phyloP scores from a whole-genome alignment of 2,797 vertebrate species.

The Liasis olivaceus region DNA sequence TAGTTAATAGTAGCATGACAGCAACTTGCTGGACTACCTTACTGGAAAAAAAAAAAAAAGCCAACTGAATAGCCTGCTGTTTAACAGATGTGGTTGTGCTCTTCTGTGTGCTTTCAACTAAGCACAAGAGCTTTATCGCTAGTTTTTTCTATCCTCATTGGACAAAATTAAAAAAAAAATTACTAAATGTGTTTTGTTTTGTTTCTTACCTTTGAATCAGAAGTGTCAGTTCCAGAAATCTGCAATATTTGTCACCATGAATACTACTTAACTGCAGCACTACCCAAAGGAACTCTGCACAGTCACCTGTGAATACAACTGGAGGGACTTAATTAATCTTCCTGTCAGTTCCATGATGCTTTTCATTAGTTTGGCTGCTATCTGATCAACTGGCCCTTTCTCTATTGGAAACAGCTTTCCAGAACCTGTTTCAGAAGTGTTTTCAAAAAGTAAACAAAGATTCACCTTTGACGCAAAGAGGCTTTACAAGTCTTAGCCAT shows the following conservation, averaged over 20 bases:
- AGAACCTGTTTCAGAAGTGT: conserved; percentile 61
- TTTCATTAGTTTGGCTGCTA: conserved; percentile 93
- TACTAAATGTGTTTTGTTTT: conserved; percentile 15
- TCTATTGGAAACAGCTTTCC: conserved; percentile 72
- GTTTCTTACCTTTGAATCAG: conserved; percentile 86
- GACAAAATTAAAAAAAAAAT: conserved; percentile 75
- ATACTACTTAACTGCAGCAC: conserved; percentile 83
- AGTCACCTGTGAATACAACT: conserved; percentile 73
- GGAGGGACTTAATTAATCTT: conserved; percentile 95
- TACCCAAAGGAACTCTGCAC: conserved; percentile 81
- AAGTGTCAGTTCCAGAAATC: conserved; percentile 84
- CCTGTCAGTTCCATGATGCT: conserved; percentile 91
- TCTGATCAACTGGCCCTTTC: conserved; percentile 86
- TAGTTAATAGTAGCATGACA: neutral
- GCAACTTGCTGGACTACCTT: neutral
- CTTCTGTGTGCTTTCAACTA: conserved; percentile 63
- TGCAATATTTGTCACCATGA: conserved; percentile 93
- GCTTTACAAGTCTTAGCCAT: conserved; percentile 48
- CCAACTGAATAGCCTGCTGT: neutral
- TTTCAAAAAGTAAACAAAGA: conserved; percentile 71
- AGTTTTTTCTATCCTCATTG: conserved; percentile 45
- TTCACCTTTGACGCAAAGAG: conserved; percentile 58
- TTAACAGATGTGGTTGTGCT: conserved; percentile 59
- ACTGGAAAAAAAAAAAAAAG: neutral
- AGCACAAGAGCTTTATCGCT: conserved; percentile 43